phyloP scores from a whole-genome alignment of 2,797 vertebrate genomes.

The Molossus molossus region DNA sequence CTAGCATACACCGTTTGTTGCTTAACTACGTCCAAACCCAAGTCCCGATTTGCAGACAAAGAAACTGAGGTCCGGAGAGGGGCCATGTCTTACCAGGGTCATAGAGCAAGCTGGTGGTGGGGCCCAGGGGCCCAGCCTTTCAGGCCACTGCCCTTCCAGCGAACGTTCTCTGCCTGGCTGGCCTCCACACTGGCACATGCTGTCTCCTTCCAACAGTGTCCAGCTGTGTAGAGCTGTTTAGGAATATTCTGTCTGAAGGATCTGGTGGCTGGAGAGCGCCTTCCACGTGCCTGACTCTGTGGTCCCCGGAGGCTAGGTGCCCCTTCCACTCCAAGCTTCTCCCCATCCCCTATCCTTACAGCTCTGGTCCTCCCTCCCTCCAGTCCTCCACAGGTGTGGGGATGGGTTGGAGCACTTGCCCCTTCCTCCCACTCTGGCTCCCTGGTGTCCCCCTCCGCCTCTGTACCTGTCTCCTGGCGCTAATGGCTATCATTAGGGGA shows the following conservation, averaged over 20 bases:
- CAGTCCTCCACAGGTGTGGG: neutral
- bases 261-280: neutral
- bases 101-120: neutral
- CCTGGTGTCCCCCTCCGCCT: neutral
- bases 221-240: neutral
- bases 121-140: neutral
- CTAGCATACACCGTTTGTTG: neutral
- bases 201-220: neutral
- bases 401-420: neutral
- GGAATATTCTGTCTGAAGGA: neutral
- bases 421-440: neutral
- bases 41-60: neutral
- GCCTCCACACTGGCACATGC: neutral
- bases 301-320: neutral
- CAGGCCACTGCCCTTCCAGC: no score
- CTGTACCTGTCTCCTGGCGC: slow-evolving; percentile 4
- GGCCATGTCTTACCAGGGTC: neutral
- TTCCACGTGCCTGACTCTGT: neutral
- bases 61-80: neutral
- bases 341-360: neutral
- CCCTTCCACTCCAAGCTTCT: neutral
- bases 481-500: neutral
- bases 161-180: neutral
- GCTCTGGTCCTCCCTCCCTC: neutral
- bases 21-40: neutral